Base-by-base conservation (phyloP, 2,113 vertebrate species). In the Scortum barcoo region DNA sequence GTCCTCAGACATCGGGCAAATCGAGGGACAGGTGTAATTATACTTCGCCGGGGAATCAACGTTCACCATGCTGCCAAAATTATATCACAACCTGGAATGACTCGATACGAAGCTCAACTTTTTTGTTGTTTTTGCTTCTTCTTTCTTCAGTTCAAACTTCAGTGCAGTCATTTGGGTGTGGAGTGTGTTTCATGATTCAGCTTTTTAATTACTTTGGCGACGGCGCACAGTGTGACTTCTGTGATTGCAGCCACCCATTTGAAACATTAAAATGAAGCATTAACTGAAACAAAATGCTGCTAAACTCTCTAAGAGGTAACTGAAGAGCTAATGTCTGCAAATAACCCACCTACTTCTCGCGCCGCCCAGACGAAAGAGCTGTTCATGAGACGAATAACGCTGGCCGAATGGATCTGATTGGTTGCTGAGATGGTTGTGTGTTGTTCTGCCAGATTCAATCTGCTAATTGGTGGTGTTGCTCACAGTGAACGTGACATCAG, bases 381-480 rank as follows among this genome's bases (percentile, higher is more conserved):
- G n/a, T 54, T 30, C 11, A 17, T n/a, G 26, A 76, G 17, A 17
- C 36, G 36, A 56, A 77, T 44, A 12, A 76, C 7, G 56, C 7
- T 5, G 13, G 1, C 17, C 66, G 60, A 7, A 54, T 33, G 19
- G 24, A 33, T 56, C 3, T 8, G 17, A 20, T 50, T 66, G 22
- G 46, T 13, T 44, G 60, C 65, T 42, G 63, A 56, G 71, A 75
- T 63, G 42, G 63, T 69, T 38, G 40, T 9, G 24, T 16, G 48
- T 50, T 7, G 28, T 61, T 70, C n/a, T 40, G 51, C 19, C 16
- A 12, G 3, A 26, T 72, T 51, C 60, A 57, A 0, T 63, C 56
- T 42, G 77, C 17, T 69, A 69, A 74, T 72, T 48, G 60, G 46
- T 33, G 48, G n/a, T n/a, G 62, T n/a, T n/a, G n/a, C n/a, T n/a